These are phyloP conservation scores for Passer domesticus DNA, from an alignment of 2,113 vertebrate species.

Conservation along the genomic window DNA sequence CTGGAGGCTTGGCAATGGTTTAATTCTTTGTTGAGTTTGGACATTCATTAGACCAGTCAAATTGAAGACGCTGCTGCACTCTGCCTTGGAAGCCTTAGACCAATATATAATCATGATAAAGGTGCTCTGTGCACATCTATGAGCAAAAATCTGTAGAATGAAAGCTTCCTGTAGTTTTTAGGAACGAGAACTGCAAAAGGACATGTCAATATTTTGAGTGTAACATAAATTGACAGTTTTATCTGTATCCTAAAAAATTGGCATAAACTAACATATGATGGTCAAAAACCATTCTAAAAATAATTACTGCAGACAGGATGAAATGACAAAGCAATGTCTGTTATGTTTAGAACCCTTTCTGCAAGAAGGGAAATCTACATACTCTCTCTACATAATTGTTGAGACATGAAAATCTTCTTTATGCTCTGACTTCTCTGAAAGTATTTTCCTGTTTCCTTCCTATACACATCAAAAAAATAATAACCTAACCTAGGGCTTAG, in stretches of 20 bases:
- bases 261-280: not conserved
- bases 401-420: not conserved
- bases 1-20: not conserved
- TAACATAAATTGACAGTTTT: not conserved
- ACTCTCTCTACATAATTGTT: not conserved
- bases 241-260: not conserved
- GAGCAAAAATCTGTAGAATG: not conserved
- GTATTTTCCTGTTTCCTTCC: not conserved
- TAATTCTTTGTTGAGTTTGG: not conserved
- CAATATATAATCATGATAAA: not conserved
- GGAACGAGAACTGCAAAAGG: not conserved
- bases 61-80: not conserved
- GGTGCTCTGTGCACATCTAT: not conserved
- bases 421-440: not conserved
- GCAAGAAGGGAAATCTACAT: not conserved
- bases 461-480: conserved; percentile 32
- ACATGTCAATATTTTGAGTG: not conserved
- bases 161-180: not conserved
- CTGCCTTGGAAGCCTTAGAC: not conserved
- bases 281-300: not conserved
- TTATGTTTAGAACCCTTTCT: not conserved
- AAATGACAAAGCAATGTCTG: not conserved
- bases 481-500: not conserved
- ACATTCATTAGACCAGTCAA: not conserved
- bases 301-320: not conserved